phyloP scores from a whole-genome alignment of 1,140 invertebrate genomes.

The Temnothorax longispinosus region DNA sequence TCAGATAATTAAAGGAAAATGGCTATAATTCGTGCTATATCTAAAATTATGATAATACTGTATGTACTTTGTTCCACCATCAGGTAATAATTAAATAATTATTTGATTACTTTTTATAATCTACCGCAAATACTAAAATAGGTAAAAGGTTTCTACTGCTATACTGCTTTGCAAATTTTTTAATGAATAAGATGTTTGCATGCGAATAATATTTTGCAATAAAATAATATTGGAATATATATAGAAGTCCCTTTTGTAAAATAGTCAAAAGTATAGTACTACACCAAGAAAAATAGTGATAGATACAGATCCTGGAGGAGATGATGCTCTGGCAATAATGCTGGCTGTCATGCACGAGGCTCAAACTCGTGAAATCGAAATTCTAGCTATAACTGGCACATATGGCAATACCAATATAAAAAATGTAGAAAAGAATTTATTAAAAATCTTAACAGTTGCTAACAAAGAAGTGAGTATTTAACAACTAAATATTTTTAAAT shows the following conservation, averaged over 20 bases:
- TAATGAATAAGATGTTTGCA: neutral
- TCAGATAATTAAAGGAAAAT: constrained; percentile 1
- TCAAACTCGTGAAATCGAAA: constrained; percentile 74
- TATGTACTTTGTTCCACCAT: neutral
- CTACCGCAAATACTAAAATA: neutral
- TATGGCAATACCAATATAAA: constrained; percentile 88
- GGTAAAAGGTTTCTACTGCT: neutral
- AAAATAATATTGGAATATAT: constrained; percentile 2
- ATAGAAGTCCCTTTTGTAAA: constrained; percentile 20
- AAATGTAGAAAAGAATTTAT: constrained; percentile 87
- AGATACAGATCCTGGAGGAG: constrained; percentile 87
- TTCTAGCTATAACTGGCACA: constrained; percentile 88
- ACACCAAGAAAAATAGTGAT: constrained; percentile 83
- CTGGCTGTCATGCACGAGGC: constrained; percentile 81
- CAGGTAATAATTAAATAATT: constrained; percentile 60
- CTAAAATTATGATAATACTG: neutral
- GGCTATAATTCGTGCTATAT: neutral
- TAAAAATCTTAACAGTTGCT: constrained; percentile 86
- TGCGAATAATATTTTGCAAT: neutral
- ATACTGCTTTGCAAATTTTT: neutral
- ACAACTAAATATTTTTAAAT: neutral
- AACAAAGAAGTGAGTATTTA: constrained; percentile 84
- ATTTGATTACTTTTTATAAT: neutral
- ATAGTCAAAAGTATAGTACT: neutral
- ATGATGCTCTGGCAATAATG: constrained; percentile 87